Evolutionary conservation across 92 coral and sea anemone genomes (phyloP), one percentile per base, ranked within the genome.

Genomic region (Meandrina meandrites): DNA sequence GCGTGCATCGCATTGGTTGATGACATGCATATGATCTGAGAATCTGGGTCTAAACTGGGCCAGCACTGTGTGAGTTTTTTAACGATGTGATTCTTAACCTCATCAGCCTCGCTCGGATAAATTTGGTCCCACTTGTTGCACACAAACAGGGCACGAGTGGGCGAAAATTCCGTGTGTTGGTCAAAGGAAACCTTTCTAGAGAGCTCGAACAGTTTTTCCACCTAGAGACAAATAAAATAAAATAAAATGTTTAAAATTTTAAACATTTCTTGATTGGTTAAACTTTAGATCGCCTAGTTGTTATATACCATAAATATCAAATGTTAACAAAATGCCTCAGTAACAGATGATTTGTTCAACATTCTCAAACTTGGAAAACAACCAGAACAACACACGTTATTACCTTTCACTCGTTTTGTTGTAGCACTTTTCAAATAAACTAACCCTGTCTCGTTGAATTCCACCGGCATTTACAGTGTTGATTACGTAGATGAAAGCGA

Each of bases 381-480:
- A 9, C 24, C 15, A 30, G n/a, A 19, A 15, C 51, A 5, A 11
- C 8, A 47, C 51, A n/a, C n/a, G n/a, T n/a, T n/a, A n/a, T 47
- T 47, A 11, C 5, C 8, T 6, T 47, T 11, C 10, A 11, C 8
- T 47, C 51, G 51, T 11, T 11, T 47, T 11, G 51, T 47, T 47
- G 51, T 47, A 5, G 10, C 10, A 11, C 10, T 32, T 32, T 36
- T 3, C 18, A 40, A 12, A 34, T 89, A 64, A n/a, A n/a, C n/a
- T n/a, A 22, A 84, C 92, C 79, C 92, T 81, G 58, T 89, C 89
- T 84, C 37, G 47, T 19, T 84, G 92, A 36, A 89, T 81, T 68
- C 92, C 92, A 10, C 92, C 92, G 12, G 88, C 92, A 35, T 89
- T 84, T n/a, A n/a, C n/a, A n/a, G n/a, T n/a, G n/a, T n/a, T n/a